These are phyloP conservation scores for Phalacrocorax aristotelis DNA, from an alignment of 2,113 vertebrate species.

Conservation along the genomic window DNA sequence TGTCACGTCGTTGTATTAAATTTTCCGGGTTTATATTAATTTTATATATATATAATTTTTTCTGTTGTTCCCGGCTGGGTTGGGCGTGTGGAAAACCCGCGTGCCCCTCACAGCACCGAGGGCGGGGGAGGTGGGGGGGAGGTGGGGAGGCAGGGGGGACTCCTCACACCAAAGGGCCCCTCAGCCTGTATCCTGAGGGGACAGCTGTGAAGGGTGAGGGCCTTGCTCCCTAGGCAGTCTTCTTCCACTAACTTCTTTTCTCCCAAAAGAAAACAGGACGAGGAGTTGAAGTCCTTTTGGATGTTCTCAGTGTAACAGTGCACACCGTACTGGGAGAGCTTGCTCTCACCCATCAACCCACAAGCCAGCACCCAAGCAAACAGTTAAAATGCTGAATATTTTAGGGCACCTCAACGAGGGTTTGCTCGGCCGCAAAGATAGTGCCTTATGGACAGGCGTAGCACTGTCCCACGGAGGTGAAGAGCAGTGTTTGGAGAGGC, in stretches of 20 bases:
- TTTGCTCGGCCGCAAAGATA: background rate
- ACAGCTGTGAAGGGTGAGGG: background rate
- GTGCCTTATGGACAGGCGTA: background rate
- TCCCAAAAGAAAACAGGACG: background rate
- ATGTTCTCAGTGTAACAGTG: too few relatives aligned
- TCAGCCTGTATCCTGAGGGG: fast-evolving
- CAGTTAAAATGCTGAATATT: background rate
- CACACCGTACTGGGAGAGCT: background rate
- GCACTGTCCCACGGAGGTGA: background rate
- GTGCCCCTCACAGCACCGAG: background rate
- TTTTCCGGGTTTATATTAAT: too few relatives aligned
- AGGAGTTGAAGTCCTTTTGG: background rate
- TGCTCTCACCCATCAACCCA: background rate
- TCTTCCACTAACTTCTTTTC: background rate
- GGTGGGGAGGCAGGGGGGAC: too few relatives aligned
- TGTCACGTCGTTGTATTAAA: too few relatives aligned
- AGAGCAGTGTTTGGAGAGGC: background rate
- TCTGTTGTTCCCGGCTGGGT: background rate
- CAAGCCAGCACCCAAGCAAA: background rate
- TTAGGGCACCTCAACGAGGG: background rate
- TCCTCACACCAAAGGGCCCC: background rate
- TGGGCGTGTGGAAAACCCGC: background rate
- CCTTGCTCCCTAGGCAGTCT: too few relatives aligned
- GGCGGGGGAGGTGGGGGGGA: too few relatives aligned
- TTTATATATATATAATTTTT: too few relatives aligned